Percentiles rank a stretch among this genome's conserved stretches.
Conservation (phyloP, 2,888 invertebrate genomes). For the Scotopteryx bipunctaria region DNA sequence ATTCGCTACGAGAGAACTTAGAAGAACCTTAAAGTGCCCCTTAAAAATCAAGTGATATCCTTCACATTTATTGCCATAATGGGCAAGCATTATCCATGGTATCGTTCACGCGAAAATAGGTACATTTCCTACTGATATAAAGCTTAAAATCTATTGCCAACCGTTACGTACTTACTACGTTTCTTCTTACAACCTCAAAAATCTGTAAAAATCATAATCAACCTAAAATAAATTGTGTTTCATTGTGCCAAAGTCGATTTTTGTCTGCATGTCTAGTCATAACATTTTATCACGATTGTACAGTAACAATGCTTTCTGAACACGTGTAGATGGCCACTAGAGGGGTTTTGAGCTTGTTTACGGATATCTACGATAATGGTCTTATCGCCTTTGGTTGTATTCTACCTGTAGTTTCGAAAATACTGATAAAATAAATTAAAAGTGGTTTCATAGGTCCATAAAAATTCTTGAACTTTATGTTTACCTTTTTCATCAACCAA, state of each 20-base stretch:
- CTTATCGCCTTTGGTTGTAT: slow-evolving; percentile 44
- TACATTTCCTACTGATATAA: fast-evolving
- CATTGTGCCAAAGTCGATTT: background rate
- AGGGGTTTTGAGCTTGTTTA: slow-evolving; percentile 65
- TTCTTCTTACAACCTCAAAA: background rate
- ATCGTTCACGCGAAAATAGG: slow-evolving; percentile 11
- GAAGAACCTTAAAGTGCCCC: slow-evolving; percentile 77
- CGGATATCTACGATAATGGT: slow-evolving; percentile 54
- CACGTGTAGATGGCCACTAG: slow-evolving; percentile 80
- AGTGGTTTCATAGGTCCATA: background rate
- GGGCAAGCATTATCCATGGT: slow-evolving; percentile 35
- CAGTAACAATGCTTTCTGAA: slow-evolving; percentile 53
- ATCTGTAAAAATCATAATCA: slow-evolving; percentile 5
- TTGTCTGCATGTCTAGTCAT: background rate
- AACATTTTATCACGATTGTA: slow-evolving; percentile 16
- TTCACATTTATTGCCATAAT: slow-evolving; percentile 63
- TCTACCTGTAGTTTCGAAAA: slow-evolving; percentile 25
- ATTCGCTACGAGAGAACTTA: slow-evolving; percentile 65
- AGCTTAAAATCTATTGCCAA: background rate
- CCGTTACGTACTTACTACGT: background rate
- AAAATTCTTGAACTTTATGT: background rate
- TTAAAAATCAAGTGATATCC: slow-evolving; percentile 79
- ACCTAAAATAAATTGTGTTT: slow-evolving; percentile 21
- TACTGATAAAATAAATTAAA: slow-evolving; percentile 24
- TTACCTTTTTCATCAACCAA: too few relatives aligned